A percentile compares a stretch with the other conserved stretches of the same genome.
Conservation (phyloP, 1,140 invertebrate genomes). For the Paraescarpia echinospica region DNA sequence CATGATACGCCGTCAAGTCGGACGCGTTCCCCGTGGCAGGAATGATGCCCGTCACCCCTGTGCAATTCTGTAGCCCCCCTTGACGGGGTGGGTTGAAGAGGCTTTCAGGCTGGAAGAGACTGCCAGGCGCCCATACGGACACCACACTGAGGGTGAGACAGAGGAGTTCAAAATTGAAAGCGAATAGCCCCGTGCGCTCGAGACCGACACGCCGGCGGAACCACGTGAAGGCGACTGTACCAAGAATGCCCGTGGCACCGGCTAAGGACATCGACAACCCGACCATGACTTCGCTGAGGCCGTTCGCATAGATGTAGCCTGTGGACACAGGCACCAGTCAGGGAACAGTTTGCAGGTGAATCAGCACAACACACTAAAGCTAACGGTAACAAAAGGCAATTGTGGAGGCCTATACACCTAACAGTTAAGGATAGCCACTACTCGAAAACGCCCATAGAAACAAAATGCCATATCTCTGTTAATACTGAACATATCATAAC, state of each 20-base stretch:
- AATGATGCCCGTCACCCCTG: not conserved
- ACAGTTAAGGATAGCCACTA: no score
- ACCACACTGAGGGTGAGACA: constrained; percentile 60
- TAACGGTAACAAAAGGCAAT: no score
- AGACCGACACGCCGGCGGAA: constrained; percentile 29
- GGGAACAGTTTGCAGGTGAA: no score
- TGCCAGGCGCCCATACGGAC: constrained; percentile 63
- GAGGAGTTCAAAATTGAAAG: constrained; percentile 47
- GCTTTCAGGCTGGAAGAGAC: constrained; percentile 58
- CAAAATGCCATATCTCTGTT: no score
- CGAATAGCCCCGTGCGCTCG: constrained; percentile 38
- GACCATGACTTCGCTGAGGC: constrained; percentile 28
- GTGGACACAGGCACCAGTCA: not conserved
- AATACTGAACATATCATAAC: no score
- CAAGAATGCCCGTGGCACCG: constrained; percentile 31
- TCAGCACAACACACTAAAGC: no score
- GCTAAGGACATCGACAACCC: constrained; percentile 32
- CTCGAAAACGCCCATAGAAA: no score
- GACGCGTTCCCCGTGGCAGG: not conserved
- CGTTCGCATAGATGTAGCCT: constrained; percentile 33
- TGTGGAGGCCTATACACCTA: no score
- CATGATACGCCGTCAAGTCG: not conserved
- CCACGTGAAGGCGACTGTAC: constrained; percentile 30
- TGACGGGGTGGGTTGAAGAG: not conserved
- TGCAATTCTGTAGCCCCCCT: not conserved